Evolutionary conservation across 2,113 vertebrate species (phyloP).

Genomic region (Scartelaos histophorus): DNA sequence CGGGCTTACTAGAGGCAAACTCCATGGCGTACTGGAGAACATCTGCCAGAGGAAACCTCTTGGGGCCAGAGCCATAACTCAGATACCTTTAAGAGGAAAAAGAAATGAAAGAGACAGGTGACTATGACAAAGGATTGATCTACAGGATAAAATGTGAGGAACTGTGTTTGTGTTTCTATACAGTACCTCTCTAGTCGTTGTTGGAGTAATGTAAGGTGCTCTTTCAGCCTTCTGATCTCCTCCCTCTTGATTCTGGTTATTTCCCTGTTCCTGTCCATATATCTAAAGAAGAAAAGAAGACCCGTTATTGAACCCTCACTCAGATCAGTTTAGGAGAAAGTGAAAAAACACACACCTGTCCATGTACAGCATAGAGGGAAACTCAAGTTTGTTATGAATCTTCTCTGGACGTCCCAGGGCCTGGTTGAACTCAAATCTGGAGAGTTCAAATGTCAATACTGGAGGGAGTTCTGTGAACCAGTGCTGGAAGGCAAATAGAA

Average conservation of each 20-base stretch:
- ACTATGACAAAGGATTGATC: not conserved
- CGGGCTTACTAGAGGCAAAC: slow-evolving; percentile 97
- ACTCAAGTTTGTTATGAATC: slow-evolving; percentile 99
- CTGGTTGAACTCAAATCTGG: slow-evolving; percentile 98
- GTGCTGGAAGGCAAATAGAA: slow-evolving; percentile 77
- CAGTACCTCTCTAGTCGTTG: slow-evolving; percentile 94
- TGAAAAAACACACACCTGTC: slow-evolving; percentile 84
- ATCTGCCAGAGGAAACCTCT: slow-evolving; percentile 97
- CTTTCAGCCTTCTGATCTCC: slow-evolving; percentile 96
- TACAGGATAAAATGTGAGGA: slow-evolving; percentile 4
- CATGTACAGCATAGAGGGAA: slow-evolving; percentile 94
- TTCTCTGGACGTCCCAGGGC: slow-evolving; percentile 97
- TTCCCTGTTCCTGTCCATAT: slow-evolving; percentile 97
- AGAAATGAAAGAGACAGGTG: not conserved
- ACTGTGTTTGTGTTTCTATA: not conserved
- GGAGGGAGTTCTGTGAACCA: slow-evolving; percentile 98
- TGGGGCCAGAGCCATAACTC: slow-evolving; percentile 97
- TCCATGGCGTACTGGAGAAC: slow-evolving; percentile 98
- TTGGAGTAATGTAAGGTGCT: slow-evolving; percentile 93
- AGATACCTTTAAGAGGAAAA: slow-evolving; percentile 80
- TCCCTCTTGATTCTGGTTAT: slow-evolving; percentile 95
- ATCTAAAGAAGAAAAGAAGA: slow-evolving; percentile 72
- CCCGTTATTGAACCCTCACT: not conserved
- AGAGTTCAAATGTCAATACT: slow-evolving; percentile 96
- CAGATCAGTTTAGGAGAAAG: not conserved